Conservation (phyloP, 2,113 vertebrate species). For the Stegostoma tigrinum region DNA sequence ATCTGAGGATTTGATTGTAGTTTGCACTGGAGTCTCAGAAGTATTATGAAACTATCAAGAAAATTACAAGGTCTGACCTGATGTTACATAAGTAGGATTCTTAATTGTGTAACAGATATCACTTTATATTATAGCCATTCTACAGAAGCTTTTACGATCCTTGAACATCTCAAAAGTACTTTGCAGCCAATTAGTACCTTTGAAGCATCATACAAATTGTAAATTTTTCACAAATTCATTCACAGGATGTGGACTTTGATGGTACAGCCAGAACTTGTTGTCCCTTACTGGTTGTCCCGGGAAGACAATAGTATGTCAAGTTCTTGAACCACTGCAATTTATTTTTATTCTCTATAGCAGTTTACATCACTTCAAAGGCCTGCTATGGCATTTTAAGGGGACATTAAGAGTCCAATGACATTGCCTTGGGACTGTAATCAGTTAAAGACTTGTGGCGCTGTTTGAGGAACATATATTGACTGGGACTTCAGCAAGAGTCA, state of each 20-base stretch:
- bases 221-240: no score
- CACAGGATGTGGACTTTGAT: neutral
- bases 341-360: neutral
- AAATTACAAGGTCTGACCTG: neutral
- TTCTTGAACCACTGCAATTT: neutral
- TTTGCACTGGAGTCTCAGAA: neutral
- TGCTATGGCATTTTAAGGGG: neutral
- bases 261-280: neutral
- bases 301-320: no score
- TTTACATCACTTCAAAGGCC: neutral
- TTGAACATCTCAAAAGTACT: neutral
- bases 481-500: no score
- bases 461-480: no score
- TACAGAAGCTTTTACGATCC: neutral
- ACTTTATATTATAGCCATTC: no score
- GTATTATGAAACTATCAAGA: neutral
- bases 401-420: neutral
- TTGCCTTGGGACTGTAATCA: neutral
- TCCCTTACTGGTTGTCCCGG: neutral
- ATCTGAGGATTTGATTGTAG: neutral
- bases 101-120: neutral
- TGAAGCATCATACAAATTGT: neutral
- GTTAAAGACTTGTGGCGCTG: neutral
- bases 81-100: neutral
- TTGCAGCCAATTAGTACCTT: neutral